Evolutionary conservation across 2,113 vertebrate species (phyloP).

Genomic region (Thomomys bottae): DNA sequence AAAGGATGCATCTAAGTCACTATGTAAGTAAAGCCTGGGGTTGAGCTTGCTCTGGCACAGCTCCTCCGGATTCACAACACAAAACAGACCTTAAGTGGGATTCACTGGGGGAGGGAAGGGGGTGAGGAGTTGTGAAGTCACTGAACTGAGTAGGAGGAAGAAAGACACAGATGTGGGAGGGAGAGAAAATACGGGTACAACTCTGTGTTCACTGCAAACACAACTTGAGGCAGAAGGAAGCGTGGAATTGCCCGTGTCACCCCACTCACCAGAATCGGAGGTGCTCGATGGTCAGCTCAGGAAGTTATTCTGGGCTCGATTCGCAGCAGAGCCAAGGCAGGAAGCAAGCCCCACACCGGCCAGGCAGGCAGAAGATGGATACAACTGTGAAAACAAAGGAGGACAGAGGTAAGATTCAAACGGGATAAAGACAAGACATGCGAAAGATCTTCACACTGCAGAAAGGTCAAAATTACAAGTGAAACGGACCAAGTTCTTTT

Average conservation of each 20-base stretch:
- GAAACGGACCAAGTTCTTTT: slow-evolving; percentile 26
- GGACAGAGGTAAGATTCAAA: slow-evolving; percentile 22
- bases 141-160: slow-evolving; percentile 57
- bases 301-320: neutral
- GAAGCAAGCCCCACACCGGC: slow-evolving; percentile 1
- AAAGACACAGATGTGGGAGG: slow-evolving; percentile 66
- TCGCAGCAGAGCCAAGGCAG: slow-evolving; percentile 56
- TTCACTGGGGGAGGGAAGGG: slow-evolving; percentile 4
- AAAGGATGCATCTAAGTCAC: neutral
- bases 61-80: neutral
- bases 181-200: slow-evolving; percentile 65
- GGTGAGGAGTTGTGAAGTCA: slow-evolving; percentile 22
- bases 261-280: slow-evolving; percentile 80
- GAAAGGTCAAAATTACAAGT: neutral
- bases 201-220: slow-evolving; percentile 52
- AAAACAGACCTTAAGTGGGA: neutral
- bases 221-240: slow-evolving; percentile 52
- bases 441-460: slow-evolving; percentile 18
- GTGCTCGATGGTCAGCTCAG: neutral
- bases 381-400: slow-evolving; percentile 65
- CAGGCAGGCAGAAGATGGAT: slow-evolving; percentile 3
- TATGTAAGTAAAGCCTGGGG: neutral
- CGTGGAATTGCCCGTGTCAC: neutral
- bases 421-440: neutral
- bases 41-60: neutral